Evolutionary conservation across 2,113 vertebrate species (phyloP).

Genomic region (Madoqua kirkii): DNA sequence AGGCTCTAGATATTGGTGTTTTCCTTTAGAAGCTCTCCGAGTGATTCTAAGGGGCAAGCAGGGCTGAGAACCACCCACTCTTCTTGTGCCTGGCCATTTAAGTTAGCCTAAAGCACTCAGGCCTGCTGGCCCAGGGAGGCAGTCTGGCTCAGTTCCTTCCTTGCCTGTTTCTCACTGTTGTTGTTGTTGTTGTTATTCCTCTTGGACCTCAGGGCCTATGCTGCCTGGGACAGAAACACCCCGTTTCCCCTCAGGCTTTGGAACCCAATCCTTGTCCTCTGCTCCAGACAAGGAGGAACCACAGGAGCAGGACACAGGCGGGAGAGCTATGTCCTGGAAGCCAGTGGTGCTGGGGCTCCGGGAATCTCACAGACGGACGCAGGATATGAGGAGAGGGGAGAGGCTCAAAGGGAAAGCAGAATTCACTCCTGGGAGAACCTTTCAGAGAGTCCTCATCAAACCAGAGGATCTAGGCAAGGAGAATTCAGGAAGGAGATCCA

Average conservation of each 20-base stretch:
- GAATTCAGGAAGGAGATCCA: not conserved
- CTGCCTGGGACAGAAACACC: not conserved
- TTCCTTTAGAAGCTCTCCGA: not conserved
- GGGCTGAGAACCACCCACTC: not conserved
- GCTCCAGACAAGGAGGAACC: not conserved
- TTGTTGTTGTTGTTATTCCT: not conserved
- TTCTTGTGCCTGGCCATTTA: not conserved
- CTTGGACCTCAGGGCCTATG: not conserved
- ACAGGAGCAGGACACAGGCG: not conserved
- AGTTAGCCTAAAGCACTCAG: no score
- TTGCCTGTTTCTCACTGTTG: not conserved
- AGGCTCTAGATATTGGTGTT: not conserved
- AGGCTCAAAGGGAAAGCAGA: not conserved
- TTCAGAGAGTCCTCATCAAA: not conserved
- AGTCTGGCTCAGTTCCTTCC: not conserved
- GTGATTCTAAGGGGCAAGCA: not conserved
- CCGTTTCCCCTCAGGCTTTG: not conserved
- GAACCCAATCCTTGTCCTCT: not conserved
- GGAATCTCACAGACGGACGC: not conserved
- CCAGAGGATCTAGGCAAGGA: not conserved
- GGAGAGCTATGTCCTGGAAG: not conserved
- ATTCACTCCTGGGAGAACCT: not conserved
- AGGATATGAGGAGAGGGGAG: not conserved
- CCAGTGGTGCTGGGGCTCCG: not conserved
- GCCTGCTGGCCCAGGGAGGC: not conserved